Base-by-base conservation (phyloP, 2,888 invertebrate species). In the Craniophora ligustri region DNA sequence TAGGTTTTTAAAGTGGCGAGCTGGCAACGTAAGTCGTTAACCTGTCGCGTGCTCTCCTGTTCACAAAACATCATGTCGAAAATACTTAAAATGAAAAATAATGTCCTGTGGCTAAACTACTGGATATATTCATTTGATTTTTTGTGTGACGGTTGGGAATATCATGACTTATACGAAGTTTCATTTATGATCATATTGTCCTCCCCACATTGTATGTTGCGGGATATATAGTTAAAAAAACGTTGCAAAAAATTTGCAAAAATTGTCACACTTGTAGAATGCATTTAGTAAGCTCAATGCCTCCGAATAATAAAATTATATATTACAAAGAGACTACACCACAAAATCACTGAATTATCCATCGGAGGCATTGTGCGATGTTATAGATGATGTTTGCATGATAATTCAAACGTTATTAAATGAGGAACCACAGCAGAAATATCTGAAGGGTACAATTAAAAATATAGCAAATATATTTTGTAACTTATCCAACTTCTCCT, bases 311-410 rank as follows among this genome's bases (percentile, higher is more conserved):
- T 32, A 48, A 32, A 40, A 48, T 15, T 48, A 40, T 16, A 40
- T 48, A 30, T 47, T 31, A 38, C 15, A n/a, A 39, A 48, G 40
- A 34, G 40, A 48, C 14, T 48, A 48, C 13, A 48, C 21, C 1
- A 15, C 32, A 10, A 48, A 18, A 40, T 48, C 48, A n/a, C 16
- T 39, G 7, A 21, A 26, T 48, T 48, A 48, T 34, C 48, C 48
- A 40, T 48, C 48, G 40, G 48, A 48, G 48, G 39, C 48, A 40
- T 16, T 39, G 26, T 48, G 48, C 32, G 31, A 19, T 8, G 32
- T 48, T 40, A 15, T 40, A 48, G 48, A 40, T 16, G 48, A 48
- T 32, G 39, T 48, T 48, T 39, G 39, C 34, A 40, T 48, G 34
- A 34, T 48, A 6, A 48, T 48, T 34, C 48, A 48, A 32, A 34